Evolutionary conservation across 2,113 vertebrate genomes (phyloP).

Genomic region (Pterocles orientalis): DNA sequence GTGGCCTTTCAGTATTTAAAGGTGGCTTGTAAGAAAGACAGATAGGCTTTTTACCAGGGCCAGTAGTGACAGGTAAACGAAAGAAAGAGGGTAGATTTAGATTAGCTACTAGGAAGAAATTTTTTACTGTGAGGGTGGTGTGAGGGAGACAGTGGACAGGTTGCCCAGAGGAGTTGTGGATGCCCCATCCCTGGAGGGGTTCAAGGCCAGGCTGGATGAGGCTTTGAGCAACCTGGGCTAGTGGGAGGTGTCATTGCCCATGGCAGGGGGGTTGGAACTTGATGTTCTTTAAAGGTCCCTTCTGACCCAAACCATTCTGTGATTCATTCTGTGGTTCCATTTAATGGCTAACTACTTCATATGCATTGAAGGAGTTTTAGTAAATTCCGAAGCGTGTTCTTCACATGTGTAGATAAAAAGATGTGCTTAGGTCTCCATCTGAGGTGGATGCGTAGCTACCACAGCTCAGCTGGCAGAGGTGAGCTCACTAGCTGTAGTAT

Average conservation of each 20-base stretch:
- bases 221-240: neutral
- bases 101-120: too few relatives aligned
- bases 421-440: neutral
- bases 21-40: neutral
- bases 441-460: neutral
- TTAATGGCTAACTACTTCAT: neutral
- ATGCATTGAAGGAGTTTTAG: neutral
- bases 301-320: neutral
- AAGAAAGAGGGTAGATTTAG: too few relatives aligned
- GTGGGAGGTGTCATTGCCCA: neutral
- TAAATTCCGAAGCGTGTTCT: neutral
- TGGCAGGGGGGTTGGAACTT: neutral
- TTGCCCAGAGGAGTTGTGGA: too few relatives aligned
- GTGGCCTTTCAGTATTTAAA: neutral
- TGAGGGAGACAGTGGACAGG: too few relatives aligned
- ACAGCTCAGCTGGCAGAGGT: neutral
- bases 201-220: rapidly evolving
- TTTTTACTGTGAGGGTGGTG: too few relatives aligned
- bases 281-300: neutral
- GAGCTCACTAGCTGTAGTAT: neutral
- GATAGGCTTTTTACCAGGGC: too few relatives aligned
- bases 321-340: neutral
- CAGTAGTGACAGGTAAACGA: too few relatives aligned
- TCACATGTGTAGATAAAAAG: neutral
- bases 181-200: too few relatives aligned